Percentiles rank a stretch among this genome's conserved stretches.
Evolutionary conservation across 2,797 vertebrate genomes (phyloP).

Genomic region (Macroramphosus scolopax): DNA sequence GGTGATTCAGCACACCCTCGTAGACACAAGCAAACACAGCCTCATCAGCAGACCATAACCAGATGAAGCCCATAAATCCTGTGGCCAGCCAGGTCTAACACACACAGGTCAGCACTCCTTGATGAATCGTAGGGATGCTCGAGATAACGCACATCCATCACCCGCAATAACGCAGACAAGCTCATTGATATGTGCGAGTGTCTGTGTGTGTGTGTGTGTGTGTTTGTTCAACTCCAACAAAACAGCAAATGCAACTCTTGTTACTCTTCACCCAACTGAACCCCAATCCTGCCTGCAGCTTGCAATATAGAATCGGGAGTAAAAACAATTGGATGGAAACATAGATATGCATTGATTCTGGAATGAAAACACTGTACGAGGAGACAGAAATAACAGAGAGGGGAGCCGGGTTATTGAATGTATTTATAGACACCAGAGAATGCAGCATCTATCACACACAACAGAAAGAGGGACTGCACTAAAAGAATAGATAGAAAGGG

Average conservation of each 20-base stretch:
- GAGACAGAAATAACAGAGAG: slow-evolving; percentile 13
- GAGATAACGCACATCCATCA: slow-evolving; percentile 75
- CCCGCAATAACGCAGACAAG: slow-evolving; percentile 62
- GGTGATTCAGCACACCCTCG: slow-evolving; percentile 35
- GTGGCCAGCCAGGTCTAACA: slow-evolving; percentile 72
- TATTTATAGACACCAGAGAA: slow-evolving; percentile 55
- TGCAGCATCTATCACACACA: slow-evolving; percentile 30
- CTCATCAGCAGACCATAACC: slow-evolving; percentile 62
- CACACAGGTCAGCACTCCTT: slow-evolving; percentile 68
- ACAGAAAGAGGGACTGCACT: slow-evolving; percentile 25
- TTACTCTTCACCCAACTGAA: slow-evolving; percentile 32
- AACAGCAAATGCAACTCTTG: slow-evolving; percentile 32
- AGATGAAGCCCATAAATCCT: slow-evolving; percentile 75
- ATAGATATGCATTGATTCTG: slow-evolving; percentile 71
- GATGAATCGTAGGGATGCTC: slow-evolving; percentile 63
- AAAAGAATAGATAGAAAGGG: slow-evolving; percentile 21
- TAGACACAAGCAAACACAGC: slow-evolving; percentile 19
- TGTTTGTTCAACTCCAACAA: slow-evolving; percentile 22
- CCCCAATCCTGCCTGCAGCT: slow-evolving; percentile 31
- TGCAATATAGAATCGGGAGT: slow-evolving; percentile 40
- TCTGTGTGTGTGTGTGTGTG: slow-evolving; percentile 11
- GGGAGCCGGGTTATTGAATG: slow-evolving; percentile 46
- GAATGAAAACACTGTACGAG: slow-evolving; percentile 52
- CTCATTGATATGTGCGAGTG: slow-evolving; percentile 31
- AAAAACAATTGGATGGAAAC: slow-evolving; percentile 57